Base-by-base conservation (phyloP, 2,797 vertebrate species). In the Acanthurus lineatus region DNA sequence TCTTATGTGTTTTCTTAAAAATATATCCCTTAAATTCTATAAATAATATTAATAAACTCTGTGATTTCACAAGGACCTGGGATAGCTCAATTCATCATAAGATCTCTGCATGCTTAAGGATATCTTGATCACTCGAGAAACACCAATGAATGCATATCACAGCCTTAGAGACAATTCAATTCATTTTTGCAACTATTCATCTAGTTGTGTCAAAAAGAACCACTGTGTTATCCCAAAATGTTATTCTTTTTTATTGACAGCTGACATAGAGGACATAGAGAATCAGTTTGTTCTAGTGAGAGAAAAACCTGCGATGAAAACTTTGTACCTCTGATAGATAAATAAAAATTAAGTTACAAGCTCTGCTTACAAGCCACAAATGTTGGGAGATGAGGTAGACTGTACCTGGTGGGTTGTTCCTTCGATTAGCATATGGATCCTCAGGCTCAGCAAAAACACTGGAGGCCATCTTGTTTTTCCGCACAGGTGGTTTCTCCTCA, bases 401-500 rank as follows among this genome's bases (percentile, higher is more conserved):
- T 61, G 42, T 90, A 96, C 96, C 95, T 88, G 96, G 96, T 67
- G 96, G 96, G 76, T 96, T 96, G 93, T 95, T 96, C 93, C 96
- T 94, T 82, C 95, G 92, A 84, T 95, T 95, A 59, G 95, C 95
- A 17, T 96, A 97, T 83, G 83, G 96, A 92, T 99, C 97, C 82
- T 99, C 97, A 12, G 97, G 95, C 81, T 97, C 96, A 60, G 96
- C 97, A 51, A 99, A 99, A 92, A 99, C 98, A 88, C 92, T 98
- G 73, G 98, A 99, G 78, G 97, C 97, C 96, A 98, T 99, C 88
- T 97, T 99, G 93, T 98, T 96, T 94, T 96, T 96, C 86, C 96
- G 94, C 69, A 89, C 80, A 1, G 92, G 90, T 1, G 96, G 95
- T 83, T 96, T 93, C 44, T 97, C 96, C 75, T 97, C 96, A 0